Percentiles rank a stretch among this genome's conserved stretches.
Evolutionary conservation across 2,797 vertebrate species (phyloP).

Genomic region (Limosa lapponica): DNA sequence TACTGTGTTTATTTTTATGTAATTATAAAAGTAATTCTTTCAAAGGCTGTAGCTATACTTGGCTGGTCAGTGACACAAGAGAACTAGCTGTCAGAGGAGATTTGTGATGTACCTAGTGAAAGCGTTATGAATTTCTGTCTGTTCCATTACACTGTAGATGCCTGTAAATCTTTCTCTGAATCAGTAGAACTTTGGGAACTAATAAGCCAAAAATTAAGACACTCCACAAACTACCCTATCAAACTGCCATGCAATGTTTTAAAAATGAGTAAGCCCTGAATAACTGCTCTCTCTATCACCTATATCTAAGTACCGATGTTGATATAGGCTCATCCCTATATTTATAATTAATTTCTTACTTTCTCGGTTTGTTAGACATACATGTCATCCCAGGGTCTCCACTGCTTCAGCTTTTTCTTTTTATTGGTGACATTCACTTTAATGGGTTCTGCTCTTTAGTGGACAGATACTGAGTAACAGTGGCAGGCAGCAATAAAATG

Average conservation of each 20-base stretch:
- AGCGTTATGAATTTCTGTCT: neutral
- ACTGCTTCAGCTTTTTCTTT: neutral
- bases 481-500: neutral
- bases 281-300: neutral
- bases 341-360: neutral
- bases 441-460: neutral
- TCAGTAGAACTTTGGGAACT: neutral
- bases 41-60: neutral
- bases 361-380: neutral
- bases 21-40: neutral
- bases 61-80: neutral
- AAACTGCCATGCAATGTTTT: neutral
- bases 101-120: neutral
- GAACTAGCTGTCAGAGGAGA: neutral
- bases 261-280: neutral
- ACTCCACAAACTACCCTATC: neutral
- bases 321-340: neutral
- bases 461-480: neutral
- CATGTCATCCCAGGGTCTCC: neutral
- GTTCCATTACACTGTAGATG: neutral
- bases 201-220: slow-evolving; percentile 1
- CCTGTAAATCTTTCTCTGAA: neutral
- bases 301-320: neutral
- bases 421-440: neutral
- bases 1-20: neutral